Evolutionary conservation across 2,888 invertebrate genomes (phyloP).

Genomic region (Eupelmus urozonus): DNA sequence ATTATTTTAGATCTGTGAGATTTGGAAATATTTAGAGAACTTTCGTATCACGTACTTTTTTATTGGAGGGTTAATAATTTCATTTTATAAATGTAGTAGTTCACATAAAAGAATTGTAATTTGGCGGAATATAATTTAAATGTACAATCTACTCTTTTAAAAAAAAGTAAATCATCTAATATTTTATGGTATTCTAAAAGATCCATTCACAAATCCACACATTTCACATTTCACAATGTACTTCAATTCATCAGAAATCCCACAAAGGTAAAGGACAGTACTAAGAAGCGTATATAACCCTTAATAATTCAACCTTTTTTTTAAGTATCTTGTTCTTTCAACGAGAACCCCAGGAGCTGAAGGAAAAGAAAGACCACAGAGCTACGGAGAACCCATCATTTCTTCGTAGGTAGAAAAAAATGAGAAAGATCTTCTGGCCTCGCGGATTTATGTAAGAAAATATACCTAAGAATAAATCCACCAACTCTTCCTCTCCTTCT

Average conservation of each 20-base stretch:
- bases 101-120: too few relatives aligned
- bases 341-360: background rate
- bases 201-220: too few relatives aligned
- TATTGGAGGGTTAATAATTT: too few relatives aligned
- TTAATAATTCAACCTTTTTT: slow-evolving; percentile 31
- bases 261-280: background rate
- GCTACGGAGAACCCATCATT: slow-evolving; percentile 1
- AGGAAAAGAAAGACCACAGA: background rate
- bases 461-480: slow-evolving; percentile 41
- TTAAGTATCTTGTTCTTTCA: slow-evolving; percentile 21
- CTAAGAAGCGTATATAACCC: background rate
- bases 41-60: too few relatives aligned
- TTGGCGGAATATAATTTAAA: too few relatives aligned
- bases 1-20: too few relatives aligned
- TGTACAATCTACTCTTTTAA: too few relatives aligned
- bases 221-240: background rate
- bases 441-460: slow-evolving; percentile 48
- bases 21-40: too few relatives aligned
- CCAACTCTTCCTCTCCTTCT: background rate
- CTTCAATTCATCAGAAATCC: background rate
- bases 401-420: slow-evolving; percentile 7
- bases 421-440: background rate
- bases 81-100: too few relatives aligned
- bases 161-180: too few relatives aligned
- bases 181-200: too few relatives aligned